These are phyloP conservation scores for Bos indicus DNA, from an alignment of 2,113 vertebrate genomes.

Conservation along the genomic window DNA sequence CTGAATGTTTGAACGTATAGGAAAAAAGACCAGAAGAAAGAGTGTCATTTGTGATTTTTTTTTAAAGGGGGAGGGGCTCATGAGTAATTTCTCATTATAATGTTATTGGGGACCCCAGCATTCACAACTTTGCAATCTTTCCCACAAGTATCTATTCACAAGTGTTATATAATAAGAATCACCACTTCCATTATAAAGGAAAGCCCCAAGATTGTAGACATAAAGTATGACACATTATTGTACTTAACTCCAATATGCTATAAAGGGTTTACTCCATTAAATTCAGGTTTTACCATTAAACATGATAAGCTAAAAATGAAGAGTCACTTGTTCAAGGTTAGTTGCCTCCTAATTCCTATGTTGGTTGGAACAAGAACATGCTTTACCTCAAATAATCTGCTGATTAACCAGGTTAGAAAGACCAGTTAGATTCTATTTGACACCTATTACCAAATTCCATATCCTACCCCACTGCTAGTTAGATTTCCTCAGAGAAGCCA, in stretches of 20 bases:
- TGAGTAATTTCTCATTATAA: background rate
- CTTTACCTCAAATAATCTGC: background rate
- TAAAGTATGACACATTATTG: background rate
- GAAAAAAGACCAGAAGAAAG: slow-evolving; percentile 7
- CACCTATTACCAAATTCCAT: background rate
- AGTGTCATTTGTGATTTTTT: background rate
- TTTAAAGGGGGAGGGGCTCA: background rate
- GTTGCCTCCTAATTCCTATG: background rate
- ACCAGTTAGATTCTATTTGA: background rate
- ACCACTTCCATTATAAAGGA: background rate
- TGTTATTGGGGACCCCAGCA: background rate
- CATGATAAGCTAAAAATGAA: background rate
- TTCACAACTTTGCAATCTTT: background rate
- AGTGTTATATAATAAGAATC: background rate
- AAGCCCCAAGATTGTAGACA: background rate
- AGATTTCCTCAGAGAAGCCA: background rate
- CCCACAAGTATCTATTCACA: background rate
- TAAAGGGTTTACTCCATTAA: background rate
- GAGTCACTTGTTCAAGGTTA: background rate
- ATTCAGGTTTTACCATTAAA: background rate
- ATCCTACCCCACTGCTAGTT: background rate
- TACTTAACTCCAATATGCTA: background rate
- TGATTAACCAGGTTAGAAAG: background rate
- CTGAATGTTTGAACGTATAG: background rate
- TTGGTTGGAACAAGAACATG: background rate